These are phyloP conservation scores for Coregonus ussuriensis DNA, from an alignment of 2,797 vertebrate species.

Conservation along the genomic window DNA sequence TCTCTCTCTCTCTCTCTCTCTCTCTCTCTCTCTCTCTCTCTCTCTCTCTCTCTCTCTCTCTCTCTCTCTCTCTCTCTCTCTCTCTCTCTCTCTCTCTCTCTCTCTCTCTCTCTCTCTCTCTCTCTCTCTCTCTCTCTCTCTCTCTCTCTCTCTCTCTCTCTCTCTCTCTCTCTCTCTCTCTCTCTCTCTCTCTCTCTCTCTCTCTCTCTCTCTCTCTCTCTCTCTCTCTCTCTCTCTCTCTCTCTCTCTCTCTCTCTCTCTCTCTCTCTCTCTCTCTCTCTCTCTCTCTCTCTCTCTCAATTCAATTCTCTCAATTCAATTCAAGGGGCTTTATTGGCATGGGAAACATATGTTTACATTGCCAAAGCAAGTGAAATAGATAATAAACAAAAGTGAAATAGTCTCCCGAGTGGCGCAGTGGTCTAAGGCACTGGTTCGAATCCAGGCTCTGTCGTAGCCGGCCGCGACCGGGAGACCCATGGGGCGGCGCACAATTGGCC, in stretches of 20 bases:
- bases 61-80: constrained; percentile 36
- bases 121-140: background rate
- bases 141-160: constrained; percentile 23
- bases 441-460: too few species aligned
- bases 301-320: background rate
- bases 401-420: too few species aligned
- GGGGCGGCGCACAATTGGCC: too few species aligned
- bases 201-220: constrained; percentile 11
- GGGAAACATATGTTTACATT: too few species aligned
- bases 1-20: background rate
- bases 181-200: constrained; percentile 13
- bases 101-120: background rate
- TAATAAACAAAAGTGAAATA: too few species aligned
- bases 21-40: too few species aligned
- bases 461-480: too few species aligned
- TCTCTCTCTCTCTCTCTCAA: constrained; percentile 19
- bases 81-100: constrained; percentile 36
- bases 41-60: background rate
- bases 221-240: background rate
- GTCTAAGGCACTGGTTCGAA: too few species aligned
- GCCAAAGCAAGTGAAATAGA: too few species aligned
- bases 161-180: constrained; percentile 11
- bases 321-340: too few species aligned
- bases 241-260: constrained; percentile 23
- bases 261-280: constrained; percentile 14